Percentiles rank a stretch among this genome's conserved stretches.
Evolutionary conservation across 2,797 vertebrate genomes (phyloP).

Genomic region (Phoeniculus purpureus): DNA sequence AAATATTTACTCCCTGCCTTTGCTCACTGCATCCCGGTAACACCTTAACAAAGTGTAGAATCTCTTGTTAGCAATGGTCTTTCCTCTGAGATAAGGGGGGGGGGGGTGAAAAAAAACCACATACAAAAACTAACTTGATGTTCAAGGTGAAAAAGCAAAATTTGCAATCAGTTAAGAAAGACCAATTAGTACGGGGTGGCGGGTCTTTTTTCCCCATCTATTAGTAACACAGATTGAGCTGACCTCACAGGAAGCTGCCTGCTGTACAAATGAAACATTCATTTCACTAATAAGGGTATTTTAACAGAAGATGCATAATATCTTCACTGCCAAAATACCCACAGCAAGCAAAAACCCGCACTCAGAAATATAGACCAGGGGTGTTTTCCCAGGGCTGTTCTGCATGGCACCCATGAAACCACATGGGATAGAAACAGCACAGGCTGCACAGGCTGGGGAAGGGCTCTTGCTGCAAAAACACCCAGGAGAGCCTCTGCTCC

Average conservation of each 20-base stretch:
- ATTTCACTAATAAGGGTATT: slow-evolving; percentile 4
- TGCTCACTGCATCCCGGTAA: slow-evolving; percentile 48
- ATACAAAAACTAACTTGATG: slow-evolving; percentile 66
- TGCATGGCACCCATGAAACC: not conserved
- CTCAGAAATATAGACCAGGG: not conserved
- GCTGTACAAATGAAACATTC: slow-evolving; percentile 6
- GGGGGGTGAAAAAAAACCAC: not conserved
- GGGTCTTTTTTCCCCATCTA: slow-evolving; percentile 23
- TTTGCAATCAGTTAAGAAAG: slow-evolving; percentile 64
- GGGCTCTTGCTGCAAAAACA: not conserved
- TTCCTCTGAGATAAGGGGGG: slow-evolving; percentile 47
- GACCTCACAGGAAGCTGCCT: slow-evolving; percentile 44
- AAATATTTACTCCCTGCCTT: slow-evolving; percentile 58
- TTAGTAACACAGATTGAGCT: slow-evolving; percentile 52
- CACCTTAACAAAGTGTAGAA: slow-evolving; percentile 54
- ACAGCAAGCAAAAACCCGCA: not conserved
- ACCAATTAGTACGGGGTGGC: slow-evolving; percentile 11
- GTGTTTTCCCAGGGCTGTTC: not conserved
- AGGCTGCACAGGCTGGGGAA: not conserved
- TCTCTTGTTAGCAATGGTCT: slow-evolving; percentile 66
- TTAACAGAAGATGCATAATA: not conserved
- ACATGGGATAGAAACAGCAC: not conserved
- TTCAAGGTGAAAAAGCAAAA: slow-evolving; percentile 61
- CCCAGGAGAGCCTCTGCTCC: not conserved
- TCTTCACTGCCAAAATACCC: not conserved